These are phyloP conservation scores for Phengaris arion DNA, from an alignment of 2,888 invertebrate species.

Conservation along the genomic window DNA sequence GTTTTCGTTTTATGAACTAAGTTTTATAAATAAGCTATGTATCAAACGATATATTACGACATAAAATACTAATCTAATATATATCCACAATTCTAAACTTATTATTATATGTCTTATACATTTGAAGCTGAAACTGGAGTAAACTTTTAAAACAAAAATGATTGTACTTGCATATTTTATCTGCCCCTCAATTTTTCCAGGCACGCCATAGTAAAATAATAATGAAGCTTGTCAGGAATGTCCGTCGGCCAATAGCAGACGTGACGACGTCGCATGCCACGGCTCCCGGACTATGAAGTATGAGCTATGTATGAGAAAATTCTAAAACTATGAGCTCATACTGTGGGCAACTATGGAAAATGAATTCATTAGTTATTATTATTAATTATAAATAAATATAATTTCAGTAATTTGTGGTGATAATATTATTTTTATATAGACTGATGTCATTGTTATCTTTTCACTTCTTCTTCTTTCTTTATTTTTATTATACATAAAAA, in stretches of 20 bases:
- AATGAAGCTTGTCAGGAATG: conserved; percentile 62
- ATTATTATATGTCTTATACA: neutral
- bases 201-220: conserved; percentile 53
- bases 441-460: too few species aligned
- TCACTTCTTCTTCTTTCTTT: too few species aligned
- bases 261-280: conserved; percentile 51
- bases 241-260: conserved; percentile 54
- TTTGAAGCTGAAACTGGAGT: neutral
- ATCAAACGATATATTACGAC: too few species aligned
- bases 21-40: neutral
- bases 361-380: conserved; percentile 1
- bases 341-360: conserved; percentile 36
- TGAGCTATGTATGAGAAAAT: conserved; percentile 53
- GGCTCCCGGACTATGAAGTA: conserved; percentile 57
- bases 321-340: conserved; percentile 50
- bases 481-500: too few species aligned
- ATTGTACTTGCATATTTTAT: conserved; percentile 10
- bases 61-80: too few species aligned
- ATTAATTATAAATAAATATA: too few species aligned
- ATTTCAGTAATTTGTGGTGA: conserved; percentile 43
- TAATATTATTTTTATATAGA: too few species aligned
- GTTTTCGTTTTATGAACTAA: neutral
- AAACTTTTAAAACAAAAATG: neutral
- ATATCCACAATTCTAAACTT: too few species aligned
- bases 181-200: conserved; percentile 35